A percentile compares a stretch with the other conserved stretches of the same genome.
Conservation (phyloP, 1,140 invertebrate genomes). For the Brachystomella parvula region DNA sequence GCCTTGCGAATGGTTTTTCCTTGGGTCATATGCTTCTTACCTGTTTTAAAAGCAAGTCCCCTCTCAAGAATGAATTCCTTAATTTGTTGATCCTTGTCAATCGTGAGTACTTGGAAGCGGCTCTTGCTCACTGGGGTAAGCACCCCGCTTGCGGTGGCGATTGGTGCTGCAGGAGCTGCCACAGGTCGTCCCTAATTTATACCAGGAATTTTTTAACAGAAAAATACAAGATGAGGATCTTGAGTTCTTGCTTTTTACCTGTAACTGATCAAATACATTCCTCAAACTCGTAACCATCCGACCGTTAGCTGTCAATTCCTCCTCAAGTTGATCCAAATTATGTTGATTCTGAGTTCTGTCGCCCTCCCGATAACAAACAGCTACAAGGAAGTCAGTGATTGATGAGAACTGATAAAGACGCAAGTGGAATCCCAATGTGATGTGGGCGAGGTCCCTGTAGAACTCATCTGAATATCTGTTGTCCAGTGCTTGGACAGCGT, state of each 20-base stretch:
- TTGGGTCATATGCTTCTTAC: too few species aligned
- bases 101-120: conserved; percentile 18
- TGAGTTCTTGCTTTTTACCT: not conserved
- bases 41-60: conserved; percentile 20
- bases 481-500: conserved; percentile 20
- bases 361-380: conserved; percentile 20
- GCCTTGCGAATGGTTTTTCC: too few species aligned
- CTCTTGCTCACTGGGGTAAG: conserved; percentile 19
- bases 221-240: too few species aligned
- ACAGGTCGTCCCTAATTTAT: too few species aligned
- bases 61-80: conserved; percentile 15
- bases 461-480: not conserved
- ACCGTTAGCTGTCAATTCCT: conserved; percentile 7
- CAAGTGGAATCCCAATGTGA: conserved; percentile 21
- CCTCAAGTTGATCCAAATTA: not conserved
- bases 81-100: conserved; percentile 16
- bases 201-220: too few species aligned
- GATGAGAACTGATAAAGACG: conserved; percentile 19
- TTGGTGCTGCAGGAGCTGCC: not conserved
- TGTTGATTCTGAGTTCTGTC: not conserved
- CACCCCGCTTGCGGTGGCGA: not conserved
- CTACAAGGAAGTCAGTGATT: conserved; percentile 21
- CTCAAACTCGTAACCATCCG: conserved; percentile 22
- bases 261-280: conserved; percentile 14
- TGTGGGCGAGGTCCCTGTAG: conserved; percentile 11